These are phyloP conservation scores for Apaloderma vittatum DNA, from an alignment of 2,113 vertebrate species.

Conservation along the genomic window DNA sequence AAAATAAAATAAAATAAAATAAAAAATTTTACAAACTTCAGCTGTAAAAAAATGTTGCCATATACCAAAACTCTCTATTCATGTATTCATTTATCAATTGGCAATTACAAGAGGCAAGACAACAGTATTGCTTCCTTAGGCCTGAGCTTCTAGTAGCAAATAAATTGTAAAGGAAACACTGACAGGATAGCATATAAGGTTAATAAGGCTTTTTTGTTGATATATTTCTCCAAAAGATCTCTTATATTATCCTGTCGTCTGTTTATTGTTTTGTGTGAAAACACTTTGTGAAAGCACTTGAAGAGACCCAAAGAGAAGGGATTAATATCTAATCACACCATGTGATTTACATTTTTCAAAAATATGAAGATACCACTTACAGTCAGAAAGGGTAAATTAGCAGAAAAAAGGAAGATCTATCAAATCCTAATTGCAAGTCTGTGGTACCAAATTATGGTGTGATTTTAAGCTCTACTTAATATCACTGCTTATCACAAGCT, in stretches of 20 bases:
- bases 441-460: not conserved
- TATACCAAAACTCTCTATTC: not conserved
- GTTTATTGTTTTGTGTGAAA: not conserved
- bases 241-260: not conserved
- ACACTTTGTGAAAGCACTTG: not conserved
- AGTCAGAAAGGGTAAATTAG: not conserved
- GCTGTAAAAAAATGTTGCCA: not conserved
- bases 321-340: not conserved
- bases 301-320: not conserved
- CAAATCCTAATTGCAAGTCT: not conserved
- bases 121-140: not conserved
- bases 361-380: not conserved
- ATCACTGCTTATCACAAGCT: not conserved
- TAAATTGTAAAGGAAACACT: not conserved
- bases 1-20: not conserved
- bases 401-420: not conserved
- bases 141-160: not conserved
- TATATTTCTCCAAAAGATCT: not conserved
- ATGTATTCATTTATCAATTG: not conserved
- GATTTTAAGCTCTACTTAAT: not conserved
- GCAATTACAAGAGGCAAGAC: not conserved
- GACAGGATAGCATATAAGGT: not conserved
- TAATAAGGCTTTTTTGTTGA: not conserved
- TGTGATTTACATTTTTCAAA: not conserved
- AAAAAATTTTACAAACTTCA: not conserved